Evolutionary conservation across 2,888 invertebrate species (phyloP).

Genomic region (Caenorhabditis wallacei): DNA sequence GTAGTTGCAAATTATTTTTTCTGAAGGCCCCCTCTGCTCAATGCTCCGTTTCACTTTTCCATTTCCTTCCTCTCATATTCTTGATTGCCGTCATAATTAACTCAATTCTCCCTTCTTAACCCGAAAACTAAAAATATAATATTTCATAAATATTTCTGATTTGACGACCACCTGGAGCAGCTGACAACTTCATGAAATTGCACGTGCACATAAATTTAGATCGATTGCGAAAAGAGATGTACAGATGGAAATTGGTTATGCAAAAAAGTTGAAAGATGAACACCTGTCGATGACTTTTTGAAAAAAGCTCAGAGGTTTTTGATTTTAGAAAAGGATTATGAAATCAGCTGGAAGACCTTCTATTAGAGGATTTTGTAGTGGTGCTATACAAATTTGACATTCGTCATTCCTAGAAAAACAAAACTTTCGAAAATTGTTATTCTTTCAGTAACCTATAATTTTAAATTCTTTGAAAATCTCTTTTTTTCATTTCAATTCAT

Average conservation of each 20-base stretch:
- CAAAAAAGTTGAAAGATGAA: background rate
- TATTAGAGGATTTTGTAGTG: no score
- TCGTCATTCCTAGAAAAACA: no score
- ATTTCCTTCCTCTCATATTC: background rate
- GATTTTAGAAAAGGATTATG: background rate
- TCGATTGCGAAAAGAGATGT: slow-evolving; percentile 14
- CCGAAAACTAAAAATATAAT: slow-evolving; percentile 25
- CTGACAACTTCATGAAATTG: background rate
- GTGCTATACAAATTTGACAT: background rate
- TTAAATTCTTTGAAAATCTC: no score
- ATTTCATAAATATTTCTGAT: background rate
- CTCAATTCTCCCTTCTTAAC: slow-evolving; percentile 7
- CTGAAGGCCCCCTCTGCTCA: no score
- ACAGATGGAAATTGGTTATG: background rate
- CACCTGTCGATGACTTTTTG: background rate
- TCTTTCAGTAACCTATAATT: background rate
- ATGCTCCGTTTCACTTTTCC: background rate
- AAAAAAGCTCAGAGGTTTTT: background rate
- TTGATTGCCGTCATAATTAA: slow-evolving; percentile 7
- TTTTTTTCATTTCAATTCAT: background rate
- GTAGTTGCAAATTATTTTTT: no score
- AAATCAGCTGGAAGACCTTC: no score
- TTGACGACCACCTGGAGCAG: slow-evolving; percentile 34
- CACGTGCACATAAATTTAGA: slow-evolving; percentile 22
- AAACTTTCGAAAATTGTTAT: background rate